Evolutionary conservation across 1,140 invertebrate species (phyloP).

Genomic region (Stegodyphus mimosarum): DNA sequence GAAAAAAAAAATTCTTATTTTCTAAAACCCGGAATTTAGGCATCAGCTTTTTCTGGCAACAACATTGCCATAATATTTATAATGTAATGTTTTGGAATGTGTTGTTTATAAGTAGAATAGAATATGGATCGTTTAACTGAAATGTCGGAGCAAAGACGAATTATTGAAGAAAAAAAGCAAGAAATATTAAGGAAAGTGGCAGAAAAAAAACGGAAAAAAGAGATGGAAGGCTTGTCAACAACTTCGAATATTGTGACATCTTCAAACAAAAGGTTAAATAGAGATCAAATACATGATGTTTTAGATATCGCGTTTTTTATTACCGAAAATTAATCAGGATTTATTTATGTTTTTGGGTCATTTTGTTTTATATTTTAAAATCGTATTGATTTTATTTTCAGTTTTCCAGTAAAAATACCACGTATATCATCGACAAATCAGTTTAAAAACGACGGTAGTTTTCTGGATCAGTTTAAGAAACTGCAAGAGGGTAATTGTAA

Average conservation of each 20-base stretch:
- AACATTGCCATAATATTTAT: too few species aligned
- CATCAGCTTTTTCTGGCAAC: too few species aligned
- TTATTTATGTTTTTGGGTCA: not conserved
- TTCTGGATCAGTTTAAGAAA: constrained; percentile 89
- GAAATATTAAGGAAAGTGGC: constrained; percentile 54
- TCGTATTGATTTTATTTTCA: constrained; percentile 11
- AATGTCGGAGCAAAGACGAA: constrained; percentile 58
- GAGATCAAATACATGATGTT: not conserved
- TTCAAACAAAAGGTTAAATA: constrained; percentile 34
- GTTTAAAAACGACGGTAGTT: constrained; percentile 87
- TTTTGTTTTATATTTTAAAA: not conserved
- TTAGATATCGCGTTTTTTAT: not conserved
- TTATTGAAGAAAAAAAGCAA: constrained; percentile 59
- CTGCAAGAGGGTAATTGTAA: constrained; percentile 77
- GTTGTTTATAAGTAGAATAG: too few species aligned
- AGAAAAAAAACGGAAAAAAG: constrained; percentile 32
- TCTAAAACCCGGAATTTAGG: too few species aligned
- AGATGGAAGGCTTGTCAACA: not conserved
- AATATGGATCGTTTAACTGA: constrained; percentile 51
- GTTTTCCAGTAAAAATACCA: constrained; percentile 50
- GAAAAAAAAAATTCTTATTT: too few species aligned
- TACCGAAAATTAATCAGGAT: not conserved
- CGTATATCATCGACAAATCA: constrained; percentile 69
- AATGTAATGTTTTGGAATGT: too few species aligned
- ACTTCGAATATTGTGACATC: constrained; percentile 48